Evolutionary conservation across 2,113 vertebrate species (phyloP).

Genomic region (Tragelaphus scriptus): DNA sequence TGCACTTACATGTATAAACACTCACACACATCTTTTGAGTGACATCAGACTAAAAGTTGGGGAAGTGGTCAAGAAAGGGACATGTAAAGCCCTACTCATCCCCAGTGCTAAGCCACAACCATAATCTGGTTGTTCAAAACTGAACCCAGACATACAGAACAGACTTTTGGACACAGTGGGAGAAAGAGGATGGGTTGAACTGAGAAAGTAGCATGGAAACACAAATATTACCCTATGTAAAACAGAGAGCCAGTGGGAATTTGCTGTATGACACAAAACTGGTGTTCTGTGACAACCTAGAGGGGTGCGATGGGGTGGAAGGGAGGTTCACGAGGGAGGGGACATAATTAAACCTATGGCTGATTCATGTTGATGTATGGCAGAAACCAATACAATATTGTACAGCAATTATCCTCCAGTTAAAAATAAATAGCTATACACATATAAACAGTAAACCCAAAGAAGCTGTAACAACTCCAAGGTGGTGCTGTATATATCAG

Average conservation of each 20-base stretch:
- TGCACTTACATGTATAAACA: not conserved
- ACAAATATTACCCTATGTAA: not conserved
- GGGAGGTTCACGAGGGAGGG: not conserved
- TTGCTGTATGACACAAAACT: not conserved
- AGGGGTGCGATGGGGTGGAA: not conserved
- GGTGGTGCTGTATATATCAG: accelerated
- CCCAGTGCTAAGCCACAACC: no score
- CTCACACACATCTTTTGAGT: not conserved
- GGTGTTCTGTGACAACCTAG: not conserved
- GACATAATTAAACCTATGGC: not conserved
- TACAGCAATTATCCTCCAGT: not conserved
- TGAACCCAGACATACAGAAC: not conserved
- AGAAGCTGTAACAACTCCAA: not conserved
- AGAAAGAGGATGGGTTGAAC: not conserved
- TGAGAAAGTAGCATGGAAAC: not conserved
- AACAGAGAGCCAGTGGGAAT: not conserved
- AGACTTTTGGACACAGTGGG: not conserved
- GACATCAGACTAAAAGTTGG: not conserved
- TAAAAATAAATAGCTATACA: not conserved
- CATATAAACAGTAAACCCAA: not conserved
- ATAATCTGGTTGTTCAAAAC: not conserved
- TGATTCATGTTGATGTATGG: not conserved
- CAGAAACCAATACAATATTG: not conserved
- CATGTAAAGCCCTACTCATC: not conserved
- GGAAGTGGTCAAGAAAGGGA: not conserved